Conservation (phyloP, 2,888 invertebrate genomes). For the Agapetus fuscipes region DNA sequence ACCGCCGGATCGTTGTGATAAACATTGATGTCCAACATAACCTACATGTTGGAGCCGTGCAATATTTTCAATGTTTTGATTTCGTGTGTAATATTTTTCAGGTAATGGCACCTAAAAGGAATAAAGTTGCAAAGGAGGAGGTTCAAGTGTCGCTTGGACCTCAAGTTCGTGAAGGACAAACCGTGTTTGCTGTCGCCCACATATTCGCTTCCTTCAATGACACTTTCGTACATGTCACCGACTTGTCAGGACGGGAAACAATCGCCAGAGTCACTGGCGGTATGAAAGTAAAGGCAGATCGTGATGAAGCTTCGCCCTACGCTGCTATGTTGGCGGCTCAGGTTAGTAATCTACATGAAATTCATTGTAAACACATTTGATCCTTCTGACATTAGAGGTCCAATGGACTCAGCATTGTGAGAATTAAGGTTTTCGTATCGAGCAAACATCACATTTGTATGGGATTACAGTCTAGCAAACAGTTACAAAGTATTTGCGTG, state of each 20-base stretch:
- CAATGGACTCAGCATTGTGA: too few relatives aligned
- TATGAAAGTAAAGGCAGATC: slow-evolving; percentile 99
- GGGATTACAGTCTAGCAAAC: too few relatives aligned
- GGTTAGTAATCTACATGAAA: too few relatives aligned
- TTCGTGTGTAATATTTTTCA: slow-evolving; percentile 7
- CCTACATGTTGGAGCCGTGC: slow-evolving; percentile 7
- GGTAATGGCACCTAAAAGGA: slow-evolving; percentile 92
- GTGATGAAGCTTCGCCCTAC: slow-evolving; percentile 99
- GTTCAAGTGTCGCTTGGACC: slow-evolving; percentile 93
- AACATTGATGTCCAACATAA: slow-evolving; percentile 6
- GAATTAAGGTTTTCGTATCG: too few relatives aligned
- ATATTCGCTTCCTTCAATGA: slow-evolving; percentile 99
- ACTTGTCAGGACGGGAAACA: slow-evolving; percentile 94
- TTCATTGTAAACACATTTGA: too few relatives aligned
- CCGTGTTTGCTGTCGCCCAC: slow-evolving; percentile 98
- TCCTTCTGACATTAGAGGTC: too few relatives aligned
- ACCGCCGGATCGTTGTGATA: slow-evolving; percentile 11
- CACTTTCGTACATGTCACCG: slow-evolving; percentile 99
- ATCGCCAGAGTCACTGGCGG: slow-evolving; percentile 93
- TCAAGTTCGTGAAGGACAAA: slow-evolving; percentile 94
- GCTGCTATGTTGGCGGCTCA: slow-evolving; percentile 99
- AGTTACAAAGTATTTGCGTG: too few relatives aligned
- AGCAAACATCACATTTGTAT: background rate
- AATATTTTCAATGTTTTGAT: slow-evolving; percentile 6
- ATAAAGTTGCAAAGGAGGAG: slow-evolving; percentile 94